Base-by-base conservation (phyloP, 1,140 invertebrate species). In the Euura saliciscinereae region DNA sequence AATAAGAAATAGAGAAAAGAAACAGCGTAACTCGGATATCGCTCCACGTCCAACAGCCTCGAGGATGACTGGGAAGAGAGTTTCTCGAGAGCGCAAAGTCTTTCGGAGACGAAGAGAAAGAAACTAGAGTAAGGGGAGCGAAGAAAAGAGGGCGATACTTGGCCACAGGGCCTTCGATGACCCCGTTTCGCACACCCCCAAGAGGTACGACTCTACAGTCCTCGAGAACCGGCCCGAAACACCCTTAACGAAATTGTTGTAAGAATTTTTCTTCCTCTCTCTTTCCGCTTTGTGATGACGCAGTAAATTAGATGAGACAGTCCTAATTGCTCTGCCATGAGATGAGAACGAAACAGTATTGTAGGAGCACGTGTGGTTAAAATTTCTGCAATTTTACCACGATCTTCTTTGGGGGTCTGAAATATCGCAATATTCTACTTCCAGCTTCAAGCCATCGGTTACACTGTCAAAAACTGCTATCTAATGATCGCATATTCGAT, bases 121-220 rank as follows among this genome's bases (percentile, higher is more conserved):
- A 28, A 28, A 28, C 28, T 28, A 28, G 28, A 28, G 28, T 28
- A 28, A 28, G 28, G 28, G 28, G 28, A 28, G 28, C 28, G 28
- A 28, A 28, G 28, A 28, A 28, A 28, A 28, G 70, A 72, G 73
- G 74, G 43, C 64, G 45, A 75, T 69, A 71, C 71, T 70, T 73
- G 70, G 71, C 65, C 75, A 44, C 51, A 72, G 77, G 77, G 74
- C 66, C 74, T 74, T 68, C 76, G 77, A 77, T 75, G 75, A 79
- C 76, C 75, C 73, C 71, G 76, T 79, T 79, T 28, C 66, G 43
- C 5, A 67, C 66, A 75, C 72, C 11, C 11, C 66, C 65, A 45
- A 44, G n/a, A 6, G 43, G 42, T 10, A 42, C 4, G 51, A 42
- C 11, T 42, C 71, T 4, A 10, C 71, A 43, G 44, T 6, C n/a